phyloP scores from a whole-genome alignment of 2,888 invertebrate genomes.

The Pristionchus exspectatus region DNA sequence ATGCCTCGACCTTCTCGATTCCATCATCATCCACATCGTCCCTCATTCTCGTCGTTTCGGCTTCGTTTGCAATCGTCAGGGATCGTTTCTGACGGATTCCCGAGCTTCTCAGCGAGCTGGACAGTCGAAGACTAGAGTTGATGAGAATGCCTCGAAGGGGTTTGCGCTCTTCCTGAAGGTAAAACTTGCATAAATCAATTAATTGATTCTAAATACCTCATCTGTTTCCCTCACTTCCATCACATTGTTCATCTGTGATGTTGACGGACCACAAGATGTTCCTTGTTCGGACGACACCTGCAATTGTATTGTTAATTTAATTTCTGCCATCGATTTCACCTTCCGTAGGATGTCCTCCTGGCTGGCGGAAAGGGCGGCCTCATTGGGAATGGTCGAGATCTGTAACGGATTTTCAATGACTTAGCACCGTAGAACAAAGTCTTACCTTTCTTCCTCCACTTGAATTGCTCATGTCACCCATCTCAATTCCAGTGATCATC shows the following conservation, averaged over 20 bases:
- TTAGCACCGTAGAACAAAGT: neutral
- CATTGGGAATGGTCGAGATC: conserved; percentile 53
- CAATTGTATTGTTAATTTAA: neutral
- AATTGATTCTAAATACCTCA: neutral
- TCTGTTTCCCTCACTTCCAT: neutral
- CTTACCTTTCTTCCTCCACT: conserved; percentile 50
- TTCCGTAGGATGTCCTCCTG: conserved; percentile 44
- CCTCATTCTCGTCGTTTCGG: neutral
- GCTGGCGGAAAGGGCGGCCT: conserved; percentile 20
- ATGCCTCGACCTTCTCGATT: neutral
- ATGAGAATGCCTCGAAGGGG: conserved; percentile 50
- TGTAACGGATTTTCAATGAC: neutral
- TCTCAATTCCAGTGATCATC: neutral
- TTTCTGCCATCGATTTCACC: neutral
- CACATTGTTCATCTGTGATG: neutral
- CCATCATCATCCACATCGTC: neutral
- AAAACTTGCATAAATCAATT: neutral
- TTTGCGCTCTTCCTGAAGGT: conserved; percentile 47
- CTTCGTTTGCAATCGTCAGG: conserved; percentile 32
- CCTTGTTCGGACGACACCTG: neutral
- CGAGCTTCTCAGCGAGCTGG: neutral
- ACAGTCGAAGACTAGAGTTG: neutral
- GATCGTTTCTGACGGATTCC: conserved; percentile 40
- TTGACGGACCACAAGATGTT: neutral
- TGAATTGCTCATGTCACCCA: conserved; percentile 39